Base-by-base conservation (phyloP, 1,140 invertebrate genomes). In the Nymphalis io region DNA sequence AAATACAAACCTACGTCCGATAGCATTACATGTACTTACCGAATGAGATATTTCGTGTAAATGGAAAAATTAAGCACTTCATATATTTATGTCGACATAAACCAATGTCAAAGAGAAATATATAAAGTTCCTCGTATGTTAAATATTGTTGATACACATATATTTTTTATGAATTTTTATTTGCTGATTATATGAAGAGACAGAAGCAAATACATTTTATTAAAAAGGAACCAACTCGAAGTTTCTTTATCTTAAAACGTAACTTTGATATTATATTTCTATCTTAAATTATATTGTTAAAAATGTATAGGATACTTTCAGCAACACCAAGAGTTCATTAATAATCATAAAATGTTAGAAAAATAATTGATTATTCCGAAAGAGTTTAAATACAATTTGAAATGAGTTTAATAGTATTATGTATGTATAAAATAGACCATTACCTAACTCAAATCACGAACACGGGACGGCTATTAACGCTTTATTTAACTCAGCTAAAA, bases 401-500 rank as follows among this genome's bases (percentile, higher is more conserved):
- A 65, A 48, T 59, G 6, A 39, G 1, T 61, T 61, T 18, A 33
- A 57, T n/a, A n/a, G n/a, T n/a, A n/a, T n/a, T n/a, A n/a, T n/a
- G n/a, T n/a, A 51, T 62, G 18, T 53, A 66, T 73, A 42, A 66
- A 70, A 69, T 58, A 51, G 55, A 44, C 57, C 58, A 61, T 73
- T 73, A 73, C 72, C 53, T 70, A 73, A 62, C 62, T 23, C 48
- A 51, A 70, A 59, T 60, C 61, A 61, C 38, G 44, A 57, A 57
- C 18, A 60, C 60, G 65, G 55, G 79, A 79, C 68, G 69, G 63
- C 79, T 80, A 84, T 90, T 84, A 87, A 84, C 78, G 75, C 79
- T 80, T 76, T 82, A 87, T 84, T 76, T 78, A 83, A 84, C 71
- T 51, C 76, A 70, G 80, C 80, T 79, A 82, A 88, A 86, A 88